A percentile compares a stretch with the other conserved stretches of the same genome.
Conservation (phyloP, 1,140 invertebrate species). For the Lepidurus packardi region DNA sequence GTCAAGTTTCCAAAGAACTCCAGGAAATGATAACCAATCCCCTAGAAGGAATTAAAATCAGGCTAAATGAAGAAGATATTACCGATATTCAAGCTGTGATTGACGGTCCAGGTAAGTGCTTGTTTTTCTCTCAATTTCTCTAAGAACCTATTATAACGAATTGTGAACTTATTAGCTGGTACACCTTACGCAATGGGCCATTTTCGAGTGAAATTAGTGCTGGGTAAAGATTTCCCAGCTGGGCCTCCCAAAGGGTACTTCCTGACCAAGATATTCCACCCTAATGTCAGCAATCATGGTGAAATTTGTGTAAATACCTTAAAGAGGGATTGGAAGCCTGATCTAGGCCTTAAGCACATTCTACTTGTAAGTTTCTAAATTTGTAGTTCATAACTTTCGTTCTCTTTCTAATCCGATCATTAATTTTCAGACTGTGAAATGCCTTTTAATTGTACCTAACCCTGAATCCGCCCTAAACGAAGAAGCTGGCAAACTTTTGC, state of each 20-base stretch:
- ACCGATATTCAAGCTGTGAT: constrained; percentile 88
- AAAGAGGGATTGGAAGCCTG: constrained; percentile 94
- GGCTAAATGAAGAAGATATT: constrained; percentile 82
- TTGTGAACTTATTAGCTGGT: constrained; percentile 50
- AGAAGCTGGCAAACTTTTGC: constrained; percentile 82
- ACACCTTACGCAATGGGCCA: constrained; percentile 78
- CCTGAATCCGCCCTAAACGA: constrained; percentile 90
- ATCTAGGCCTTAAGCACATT: constrained; percentile 93
- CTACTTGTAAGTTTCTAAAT: constrained; percentile 61
- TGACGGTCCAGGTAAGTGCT: constrained; percentile 67
- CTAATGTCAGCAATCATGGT: constrained; percentile 88
- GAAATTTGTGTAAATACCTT: constrained; percentile 97
- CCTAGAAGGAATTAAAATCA: constrained; percentile 81
- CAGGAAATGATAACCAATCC: constrained; percentile 66
- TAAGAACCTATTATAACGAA: neutral
- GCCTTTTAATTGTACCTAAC: constrained; percentile 88
- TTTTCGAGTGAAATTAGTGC: constrained; percentile 81
- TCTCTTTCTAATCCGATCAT: constrained; percentile 29
- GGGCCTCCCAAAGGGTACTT: constrained; percentile 92
- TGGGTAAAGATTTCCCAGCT: constrained; percentile 89
- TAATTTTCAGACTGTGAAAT: constrained; percentile 73
- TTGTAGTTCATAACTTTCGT: neutral
- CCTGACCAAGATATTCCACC: constrained; percentile 95
- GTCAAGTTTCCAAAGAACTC: constrained; percentile 76
- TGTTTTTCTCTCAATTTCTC: neutral